Base-by-base conservation (phyloP, 2,797 vertebrate species). In the Florisuga fusca region DNA sequence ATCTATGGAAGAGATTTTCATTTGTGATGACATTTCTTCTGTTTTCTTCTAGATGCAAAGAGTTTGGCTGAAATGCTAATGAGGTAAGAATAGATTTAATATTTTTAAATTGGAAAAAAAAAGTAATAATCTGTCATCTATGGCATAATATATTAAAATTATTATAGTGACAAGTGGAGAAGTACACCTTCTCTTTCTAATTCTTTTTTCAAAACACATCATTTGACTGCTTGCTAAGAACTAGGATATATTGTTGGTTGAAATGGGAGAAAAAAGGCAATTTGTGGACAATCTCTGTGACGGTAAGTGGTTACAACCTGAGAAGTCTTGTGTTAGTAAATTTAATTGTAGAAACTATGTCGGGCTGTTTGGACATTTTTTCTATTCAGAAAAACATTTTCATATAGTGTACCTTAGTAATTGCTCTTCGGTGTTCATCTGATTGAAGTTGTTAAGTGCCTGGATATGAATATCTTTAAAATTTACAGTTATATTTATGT, bases 61-160 rank as follows among this genome's bases (percentile, higher is more conserved):
- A 99, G 99, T 97, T 98, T 99, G 95, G 99, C 99, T 38, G 99
- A 99, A 98, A 99, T 99, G 99, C 98, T 99, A 89, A 99, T 99
- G 99, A 99, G 99, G 99, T 99, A 98, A 98, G 98, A 97, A 75
- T 15, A 91, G 51, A 15, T 51, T 57, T n/a, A 46, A 45, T 72
- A 33, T 62, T 68, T n/a, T 73, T 34, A 34, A 69, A 59, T 31
- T 78, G 33, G 66, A 88, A 72, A 78, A 53, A 78, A 20, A 15
- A 41, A 38, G 12, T 38, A 38, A 41, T 41, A 41, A 41, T 41
- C 38, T 41, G 38, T 41, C 38, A 41, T 41, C 38, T 48, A 38
- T 21, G 23, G 10, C 3, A 50, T 75, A 11, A 7, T 55, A 45
- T 85, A 67, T 45, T 41, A 75, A 76, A 45, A 48, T 29, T n/a